Base-by-base conservation (phyloP, 2,888 invertebrate genomes). In the Apotomis turbidana region DNA sequence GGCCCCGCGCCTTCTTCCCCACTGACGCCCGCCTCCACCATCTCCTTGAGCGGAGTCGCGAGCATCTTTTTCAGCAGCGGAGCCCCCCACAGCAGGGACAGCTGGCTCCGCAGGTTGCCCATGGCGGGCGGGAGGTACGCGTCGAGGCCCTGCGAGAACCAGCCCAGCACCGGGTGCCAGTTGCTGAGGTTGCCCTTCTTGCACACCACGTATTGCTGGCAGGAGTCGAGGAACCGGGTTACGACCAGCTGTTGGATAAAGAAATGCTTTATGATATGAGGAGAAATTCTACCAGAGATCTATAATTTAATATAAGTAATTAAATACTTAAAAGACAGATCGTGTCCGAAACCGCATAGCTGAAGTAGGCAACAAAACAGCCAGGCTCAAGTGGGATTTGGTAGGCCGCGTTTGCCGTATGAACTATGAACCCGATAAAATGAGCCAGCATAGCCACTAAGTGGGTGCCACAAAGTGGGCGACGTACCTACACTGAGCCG, bases 151-250 rank as follows among this genome's bases (percentile, higher is more conserved):
- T 97, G 96, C 0, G 96, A 95, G 86, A 99, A 98, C 98, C 99
- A 99, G 54, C 99, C 99, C 10, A 99, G 94, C 38, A 99, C 96
- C 4, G 99, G 99, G 90, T 99, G 99, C 99, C 99, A 99, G 88
- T 99, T 98, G 63, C 98, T 98, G 64, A 98, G 95, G 83, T 98
- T 97, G 1, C 98, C 97, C 81, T 96, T 96, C 87, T 98, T 98
- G 80, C 96, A 96, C 6, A 97, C 96, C n/a, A 98, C 98, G 81
- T 98, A 98, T 79, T 97, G 96, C 80, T 98, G 97, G 89, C 99
- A 99, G 76, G 96, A 96, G 88, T 98, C 97, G 77, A 99, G 90
- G 79, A 99, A 94, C 74, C 96, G 95, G 4, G 97, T 97, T 27
- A 98, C 95, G 12, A 98, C 97, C 80, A 96, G 94, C 98, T 98